These are phyloP conservation scores for Cyphomyrus discorhynchus DNA, from an alignment of 2,113 vertebrate species.

Conservation along the genomic window DNA sequence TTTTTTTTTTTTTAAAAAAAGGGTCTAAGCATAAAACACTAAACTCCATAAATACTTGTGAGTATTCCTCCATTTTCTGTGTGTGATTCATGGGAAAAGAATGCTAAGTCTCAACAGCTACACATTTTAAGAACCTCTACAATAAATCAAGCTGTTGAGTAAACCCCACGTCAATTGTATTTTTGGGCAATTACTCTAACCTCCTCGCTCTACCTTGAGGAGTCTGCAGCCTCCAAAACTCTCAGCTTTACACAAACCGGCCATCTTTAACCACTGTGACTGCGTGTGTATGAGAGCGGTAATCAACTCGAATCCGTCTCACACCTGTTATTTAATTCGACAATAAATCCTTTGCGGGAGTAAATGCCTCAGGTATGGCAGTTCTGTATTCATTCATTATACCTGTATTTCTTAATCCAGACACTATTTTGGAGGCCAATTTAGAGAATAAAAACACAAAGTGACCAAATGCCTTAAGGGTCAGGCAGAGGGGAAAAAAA, in stretches of 20 bases:
- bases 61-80: not conserved
- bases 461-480: not conserved
- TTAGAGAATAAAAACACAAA: not conserved
- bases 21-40: constrained; percentile 1
- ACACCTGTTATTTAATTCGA: constrained; percentile 21
- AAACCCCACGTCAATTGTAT: constrained; percentile 17
- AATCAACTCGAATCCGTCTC: not conserved
- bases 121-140: constrained; percentile 31
- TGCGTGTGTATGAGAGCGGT: not conserved
- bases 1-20: constrained; percentile 7
- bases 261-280: constrained; percentile 6
- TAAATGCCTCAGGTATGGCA: not conserved
- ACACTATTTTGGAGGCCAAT: not conserved
- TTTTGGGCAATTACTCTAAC: not conserved
- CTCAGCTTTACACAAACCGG: constrained; percentile 26
- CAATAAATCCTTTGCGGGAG: constrained; percentile 58
- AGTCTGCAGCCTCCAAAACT: not conserved
- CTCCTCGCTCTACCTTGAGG: not conserved
- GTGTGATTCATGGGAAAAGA: constrained; percentile 25
- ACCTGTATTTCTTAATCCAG: not conserved
- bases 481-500: not conserved
- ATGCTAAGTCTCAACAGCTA: constrained; percentile 30
- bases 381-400: not conserved
- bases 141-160: constrained; percentile 25
- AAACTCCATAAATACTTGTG: constrained; percentile 31